Evolutionary conservation across 2,797 vertebrate species (phyloP).

Genomic region (Florisuga fusca): DNA sequence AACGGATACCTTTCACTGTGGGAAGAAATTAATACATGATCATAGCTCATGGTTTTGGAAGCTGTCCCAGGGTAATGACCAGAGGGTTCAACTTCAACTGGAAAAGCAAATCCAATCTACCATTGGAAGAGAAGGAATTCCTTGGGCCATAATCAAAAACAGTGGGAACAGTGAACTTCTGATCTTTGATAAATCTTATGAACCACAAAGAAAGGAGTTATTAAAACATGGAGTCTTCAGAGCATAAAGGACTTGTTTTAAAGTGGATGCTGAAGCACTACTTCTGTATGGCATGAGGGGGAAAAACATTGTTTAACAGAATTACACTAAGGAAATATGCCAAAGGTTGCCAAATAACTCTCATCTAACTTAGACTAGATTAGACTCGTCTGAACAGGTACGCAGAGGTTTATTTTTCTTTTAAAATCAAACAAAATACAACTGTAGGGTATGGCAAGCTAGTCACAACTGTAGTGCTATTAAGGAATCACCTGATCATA

Average conservation of each 20-base stretch:
- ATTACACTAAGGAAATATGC: neutral
- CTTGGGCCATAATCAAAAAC: neutral
- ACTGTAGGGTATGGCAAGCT: neutral
- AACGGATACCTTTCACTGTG: neutral
- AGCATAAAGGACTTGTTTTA: neutral
- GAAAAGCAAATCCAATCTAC: neutral
- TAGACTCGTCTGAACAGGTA: neutral
- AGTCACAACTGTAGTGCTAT: neutral
- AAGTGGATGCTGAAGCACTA: neutral
- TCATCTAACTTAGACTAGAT: conserved; percentile 17
- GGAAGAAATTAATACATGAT: neutral
- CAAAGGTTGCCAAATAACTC: conserved; percentile 23
- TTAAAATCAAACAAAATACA: neutral
- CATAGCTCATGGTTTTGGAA: neutral
- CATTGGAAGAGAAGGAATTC: neutral
- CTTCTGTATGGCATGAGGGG: neutral
- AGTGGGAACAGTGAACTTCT: neutral
- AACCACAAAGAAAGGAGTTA: neutral
- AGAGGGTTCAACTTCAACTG: neutral
- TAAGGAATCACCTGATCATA: neutral
- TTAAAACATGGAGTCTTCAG: neutral
- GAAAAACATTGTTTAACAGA: neutral
- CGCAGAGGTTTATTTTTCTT: neutral
- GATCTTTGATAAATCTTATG: neutral
- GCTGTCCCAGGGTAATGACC: rapidly evolving